These are phyloP conservation scores for Melipona bicolor DNA, from an alignment of 2,888 invertebrate species.

Conservation along the genomic window DNA sequence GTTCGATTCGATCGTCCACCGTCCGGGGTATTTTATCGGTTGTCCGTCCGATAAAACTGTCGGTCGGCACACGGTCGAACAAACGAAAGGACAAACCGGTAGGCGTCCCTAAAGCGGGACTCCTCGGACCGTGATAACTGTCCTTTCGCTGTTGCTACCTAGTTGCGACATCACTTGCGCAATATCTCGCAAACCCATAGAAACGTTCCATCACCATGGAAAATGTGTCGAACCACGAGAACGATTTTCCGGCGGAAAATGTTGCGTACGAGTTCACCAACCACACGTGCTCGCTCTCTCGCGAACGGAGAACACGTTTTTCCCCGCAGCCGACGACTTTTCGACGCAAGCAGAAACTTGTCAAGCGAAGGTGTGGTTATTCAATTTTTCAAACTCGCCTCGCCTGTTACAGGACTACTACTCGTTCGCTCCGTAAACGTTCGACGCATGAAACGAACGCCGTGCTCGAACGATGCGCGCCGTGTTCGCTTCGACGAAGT, in stretches of 20 bases:
- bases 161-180: neutral
- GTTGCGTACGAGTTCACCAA: neutral
- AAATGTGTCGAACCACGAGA: neutral
- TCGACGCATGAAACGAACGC: constrained; percentile 45
- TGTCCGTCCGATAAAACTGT: no score
- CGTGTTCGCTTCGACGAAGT: neutral
- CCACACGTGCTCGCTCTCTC: no score
- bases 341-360: constrained; percentile 3
- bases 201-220: neutral
- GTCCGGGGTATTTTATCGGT: neutral
- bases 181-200: neutral
- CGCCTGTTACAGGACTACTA: constrained; percentile 43
- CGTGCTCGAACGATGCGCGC: neutral
- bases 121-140: constrained; percentile 44
- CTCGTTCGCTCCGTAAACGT: constrained; percentile 41
- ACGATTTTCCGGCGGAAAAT: neutral
- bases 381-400: constrained; percentile 54
- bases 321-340: neutral
- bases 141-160: constrained; percentile 13
- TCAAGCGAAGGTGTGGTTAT: constrained; percentile 23
- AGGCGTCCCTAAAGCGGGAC: constrained; percentile 21
- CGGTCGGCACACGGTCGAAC: neutral
- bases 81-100: constrained; percentile 19
- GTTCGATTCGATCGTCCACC: neutral
- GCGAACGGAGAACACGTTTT: neutral